Base-by-base conservation (phyloP, 2,888 invertebrate species). In the Chloroclystis v-ata region DNA sequence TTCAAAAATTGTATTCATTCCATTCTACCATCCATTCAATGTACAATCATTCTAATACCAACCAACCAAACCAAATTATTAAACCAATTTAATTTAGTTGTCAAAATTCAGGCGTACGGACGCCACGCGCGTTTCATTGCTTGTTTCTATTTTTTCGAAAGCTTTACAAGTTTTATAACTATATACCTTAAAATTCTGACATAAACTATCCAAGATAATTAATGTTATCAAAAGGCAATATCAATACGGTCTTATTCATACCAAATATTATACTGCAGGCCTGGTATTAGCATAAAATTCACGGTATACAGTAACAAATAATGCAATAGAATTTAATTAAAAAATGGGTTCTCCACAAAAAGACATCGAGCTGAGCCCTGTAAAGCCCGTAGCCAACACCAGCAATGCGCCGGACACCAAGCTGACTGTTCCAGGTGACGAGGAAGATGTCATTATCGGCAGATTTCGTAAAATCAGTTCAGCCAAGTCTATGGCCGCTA, bases 401-500 rank as follows among this genome's bases (percentile, higher is more conserved):
- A 69, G 61, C 41, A 38, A 47, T 4, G 56, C 63, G 6, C 45
- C 58, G 1, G 78, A 80, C 2, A 35, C 16, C 16, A 72, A 69
- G 28, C 50, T 75, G 24, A 63, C 58, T 33, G 59, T 75, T 28
- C 78, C 78, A 10, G 65, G 71, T 24, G 84, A 84, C 38, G 85
- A 87, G 49, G 87, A 87, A 59, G 88, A 89, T 57, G 80, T 89
- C 28, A 86, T 89, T 44, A 89, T 89, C 37, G 89, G 89, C 8
- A 71, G 89, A 49, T 89, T 89, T 64, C 65, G 89, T 37, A 89
- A 89, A 61, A 89, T 89, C 49, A 89, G 88, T 59, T 89, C 89
- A 0, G 89, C 89, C 0, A 89, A 89, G 60, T 88, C 88, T 13
- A 89, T 89, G 89, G 88, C 87, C 14, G 87, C 87, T 26, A 87